Percentiles rank a stretch among this genome's conserved stretches.
Evolutionary conservation across 2,888 invertebrate species (phyloP).

Genomic region (Nycteola revayana): DNA sequence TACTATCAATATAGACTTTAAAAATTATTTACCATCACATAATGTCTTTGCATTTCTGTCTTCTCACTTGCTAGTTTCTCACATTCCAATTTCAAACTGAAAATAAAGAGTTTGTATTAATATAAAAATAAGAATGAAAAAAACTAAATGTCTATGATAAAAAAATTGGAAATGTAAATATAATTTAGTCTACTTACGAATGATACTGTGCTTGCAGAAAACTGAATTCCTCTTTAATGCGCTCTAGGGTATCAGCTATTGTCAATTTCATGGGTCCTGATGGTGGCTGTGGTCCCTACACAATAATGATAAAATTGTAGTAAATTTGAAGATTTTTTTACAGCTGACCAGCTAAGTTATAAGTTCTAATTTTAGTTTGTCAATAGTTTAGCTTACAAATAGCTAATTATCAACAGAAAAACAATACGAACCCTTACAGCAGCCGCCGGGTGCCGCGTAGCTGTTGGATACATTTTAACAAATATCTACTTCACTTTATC

Average conservation of each 20-base stretch:
- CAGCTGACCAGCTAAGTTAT: too few species aligned
- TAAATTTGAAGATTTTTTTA: too few species aligned
- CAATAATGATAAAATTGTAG: too few species aligned
- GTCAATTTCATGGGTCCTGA: conserved; percentile 96
- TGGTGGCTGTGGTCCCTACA: conserved; percentile 91
- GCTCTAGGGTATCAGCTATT: conserved; percentile 94
- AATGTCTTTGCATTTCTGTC: conserved; percentile 99
- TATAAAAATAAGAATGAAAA: not conserved
- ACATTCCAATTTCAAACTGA: conserved; percentile 97
- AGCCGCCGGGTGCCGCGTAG: conserved; percentile 88
- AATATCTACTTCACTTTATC: conserved; percentile 30
- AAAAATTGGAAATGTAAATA: conserved; percentile 11
- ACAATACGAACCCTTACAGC: conserved; percentile 85
- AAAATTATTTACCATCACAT: conserved; percentile 93
- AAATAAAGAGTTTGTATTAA: conserved; percentile 40
- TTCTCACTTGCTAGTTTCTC: conserved; percentile 98
- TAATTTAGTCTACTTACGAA: conserved; percentile 85
- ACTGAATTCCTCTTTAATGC: conserved; percentile 98
- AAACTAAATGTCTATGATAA: too few species aligned
- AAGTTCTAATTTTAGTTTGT: not conserved
- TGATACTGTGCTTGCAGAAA: conserved; percentile 97
- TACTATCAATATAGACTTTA: conserved; percentile 26
- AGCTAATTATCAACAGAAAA: conserved; percentile 36
- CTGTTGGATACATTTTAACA: conserved; percentile 86
- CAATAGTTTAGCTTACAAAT: conserved; percentile 2